Base-by-base conservation (phyloP, 2,888 invertebrate species). In the Mythimna albipuncta region DNA sequence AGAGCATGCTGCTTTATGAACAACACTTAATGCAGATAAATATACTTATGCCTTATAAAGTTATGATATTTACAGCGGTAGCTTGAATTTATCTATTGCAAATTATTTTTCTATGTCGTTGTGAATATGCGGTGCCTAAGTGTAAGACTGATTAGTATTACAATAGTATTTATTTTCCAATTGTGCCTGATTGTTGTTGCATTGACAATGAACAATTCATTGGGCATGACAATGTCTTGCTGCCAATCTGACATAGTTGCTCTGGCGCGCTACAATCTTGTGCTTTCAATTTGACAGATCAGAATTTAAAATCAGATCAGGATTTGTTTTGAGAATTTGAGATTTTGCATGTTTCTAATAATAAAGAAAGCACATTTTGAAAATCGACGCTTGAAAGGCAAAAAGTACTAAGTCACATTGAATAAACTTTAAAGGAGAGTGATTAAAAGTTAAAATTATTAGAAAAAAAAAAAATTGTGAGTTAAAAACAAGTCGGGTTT, bases 71-170 rank as follows among this genome's bases (percentile, higher is more conserved):
- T 75, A 50, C 61, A 21, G 54, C 54, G 32, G n/a, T 65, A 69
- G 58, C 75, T 64, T 63, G 10, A 61, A 64, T 63, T 21, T 65
- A 52, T 44, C 16, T 64, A 57, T 41, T 44, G 32, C 64, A 54
- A 72, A 54, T 79, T 65, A 71, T 77, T 75, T 73, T 72, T 67
- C 59, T 72, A 63, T 80, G 68, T 72, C 85, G 81, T 88, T 91
- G 87, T 90, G 86, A 90, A 88, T 84, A 83, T 88, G 86, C 79
- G 91, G 93, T 93, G 93, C 92, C 91, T 91, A 90, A 83, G 83
- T 89, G 88, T 92, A 93, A 94, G 94, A 94, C 94, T 94, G 94
- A 94, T 89, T 93, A 93, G 89, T 80, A 72, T 81, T 81, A 86
- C 86, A 83, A 85, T 85, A 83, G 70, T 82, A 69, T 83, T 83